Base-by-base conservation (phyloP, 1,140 invertebrate genomes). In the Zaprionus nigranus region DNA sequence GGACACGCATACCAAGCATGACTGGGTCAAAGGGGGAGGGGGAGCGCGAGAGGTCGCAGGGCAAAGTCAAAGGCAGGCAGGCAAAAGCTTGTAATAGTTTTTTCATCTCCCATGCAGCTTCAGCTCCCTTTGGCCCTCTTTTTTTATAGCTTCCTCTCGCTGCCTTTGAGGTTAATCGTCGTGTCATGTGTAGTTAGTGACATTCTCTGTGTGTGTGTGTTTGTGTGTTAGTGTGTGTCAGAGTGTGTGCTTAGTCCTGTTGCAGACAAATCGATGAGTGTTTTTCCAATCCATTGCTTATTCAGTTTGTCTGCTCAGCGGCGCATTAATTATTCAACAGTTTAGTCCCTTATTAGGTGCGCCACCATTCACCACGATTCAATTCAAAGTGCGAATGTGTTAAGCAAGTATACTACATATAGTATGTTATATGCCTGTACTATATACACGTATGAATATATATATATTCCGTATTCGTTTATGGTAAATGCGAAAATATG, bases 221-320 rank as follows among this genome's bases (percentile, higher is more conserved):
- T 3, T 20, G 43, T 22, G 17, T 11, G 17, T 4, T n/a, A n/a
- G 9, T 49, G 17, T 20, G 46, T 49, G 11, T 49, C 2, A 20
- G 17, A 9, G 20, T 51, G 46, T 22, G 46, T 22, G 46, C 6
- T 20, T 11, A 11, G 43, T 49, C 43, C 43, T 49, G 63, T 26
- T 30, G n/a, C 73, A 78, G 53, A 15, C 73, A 78, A 82, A 83
- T 73, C 56, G 70, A 73, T 81, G 78, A 75, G 64, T 73, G 68
- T 60, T 88, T 84, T 88, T 87, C 84, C 84, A 74, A 61, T 54
- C 71, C 81, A 87, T 79, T 79, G 81, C 51, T 34, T 62, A 75
- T 67, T 69, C 49, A 54, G 64, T 75, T 17, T 28, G 22, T 5
- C 57, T 49, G 61, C 69, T 62, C 51, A 65, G 30, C 60, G 20